These are phyloP conservation scores for Flabesymbios commensalis DNA, from an alignment of 2,888 invertebrate species.

Conservation along the genomic window DNA sequence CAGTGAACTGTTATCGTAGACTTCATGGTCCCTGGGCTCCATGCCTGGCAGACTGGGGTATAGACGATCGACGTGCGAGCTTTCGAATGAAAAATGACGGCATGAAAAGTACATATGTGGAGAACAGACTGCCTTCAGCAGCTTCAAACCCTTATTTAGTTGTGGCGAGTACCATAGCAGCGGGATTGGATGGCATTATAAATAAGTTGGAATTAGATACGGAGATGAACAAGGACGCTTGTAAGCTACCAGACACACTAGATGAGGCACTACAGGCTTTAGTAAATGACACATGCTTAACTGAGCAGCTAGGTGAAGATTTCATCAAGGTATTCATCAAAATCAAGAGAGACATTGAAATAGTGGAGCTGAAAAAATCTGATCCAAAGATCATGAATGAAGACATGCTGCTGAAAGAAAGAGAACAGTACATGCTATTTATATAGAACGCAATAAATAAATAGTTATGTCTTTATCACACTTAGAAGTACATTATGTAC, in stretches of 20 bases:
- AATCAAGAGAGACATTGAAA: constrained; percentile 15
- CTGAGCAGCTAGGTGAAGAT: constrained; percentile 22
- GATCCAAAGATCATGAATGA: not conserved
- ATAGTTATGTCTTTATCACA: too few species aligned
- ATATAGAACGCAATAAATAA: too few species aligned
- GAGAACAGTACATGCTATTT: not conserved
- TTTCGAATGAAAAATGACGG: constrained; percentile 22
- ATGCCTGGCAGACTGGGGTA: constrained; percentile 27
- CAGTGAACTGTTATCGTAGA: constrained; percentile 36
- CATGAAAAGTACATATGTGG: constrained; percentile 18
- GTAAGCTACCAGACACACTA: constrained; percentile 25
- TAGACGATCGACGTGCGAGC: constrained; percentile 24
- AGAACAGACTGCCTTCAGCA: constrained; percentile 29
- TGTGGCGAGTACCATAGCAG: constrained; percentile 29
- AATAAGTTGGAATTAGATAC: constrained; percentile 12
- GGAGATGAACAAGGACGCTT: not conserved
- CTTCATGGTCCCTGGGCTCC: constrained; percentile 21
- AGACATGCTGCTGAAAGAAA: not conserved
- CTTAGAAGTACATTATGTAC: too few species aligned
- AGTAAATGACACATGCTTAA: constrained; percentile 20
- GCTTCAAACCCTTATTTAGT: constrained; percentile 31
- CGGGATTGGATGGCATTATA: constrained; percentile 32
- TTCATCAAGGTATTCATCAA: constrained; percentile 31
- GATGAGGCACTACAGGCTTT: constrained; percentile 26
- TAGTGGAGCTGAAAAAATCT: not conserved